Evolutionary conservation across 2,113 vertebrate species (phyloP).

Genomic region (Noturus placidus): DNA sequence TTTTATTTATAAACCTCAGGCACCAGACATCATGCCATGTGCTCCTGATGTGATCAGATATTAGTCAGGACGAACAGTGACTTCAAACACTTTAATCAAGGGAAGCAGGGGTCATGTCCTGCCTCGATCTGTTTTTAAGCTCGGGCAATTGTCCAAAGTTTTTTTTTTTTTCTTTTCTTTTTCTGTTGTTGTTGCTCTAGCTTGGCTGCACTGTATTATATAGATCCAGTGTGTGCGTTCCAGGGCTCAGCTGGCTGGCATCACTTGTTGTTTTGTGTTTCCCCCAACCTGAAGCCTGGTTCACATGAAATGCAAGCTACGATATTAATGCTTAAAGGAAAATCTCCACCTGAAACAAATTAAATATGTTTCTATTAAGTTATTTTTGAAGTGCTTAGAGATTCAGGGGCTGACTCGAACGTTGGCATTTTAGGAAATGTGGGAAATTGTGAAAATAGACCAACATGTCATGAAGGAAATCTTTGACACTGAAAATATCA

Average conservation of each 20-base stretch:
- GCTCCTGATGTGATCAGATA: slow-evolving; percentile 45
- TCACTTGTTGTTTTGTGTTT: slow-evolving; percentile 28
- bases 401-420: background rate
- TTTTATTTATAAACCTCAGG: slow-evolving; percentile 44
- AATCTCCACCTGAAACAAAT: background rate
- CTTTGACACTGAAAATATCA: background rate
- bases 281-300: slow-evolving; percentile 41
- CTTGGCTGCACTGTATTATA: slow-evolving; percentile 24
- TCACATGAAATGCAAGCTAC: slow-evolving; percentile 43
- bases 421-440: background rate
- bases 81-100: slow-evolving; percentile 50
- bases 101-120: slow-evolving; percentile 25
- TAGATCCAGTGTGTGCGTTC: slow-evolving; percentile 37
- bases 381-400: background rate
- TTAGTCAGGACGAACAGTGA: slow-evolving; percentile 39
- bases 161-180: background rate
- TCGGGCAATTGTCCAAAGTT: slow-evolving; percentile 1
- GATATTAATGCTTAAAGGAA: background rate
- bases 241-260: slow-evolving; percentile 44
- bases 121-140: slow-evolving; percentile 16
- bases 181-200: slow-evolving; percentile 12
- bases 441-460: background rate
- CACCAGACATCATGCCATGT: slow-evolving; percentile 42
- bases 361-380: background rate
- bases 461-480: background rate